A percentile compares a stretch with the other conserved stretches of the same genome.
Evolutionary conservation across 2,797 vertebrate species (phyloP).

Genomic region (Synaphobranchus kaupii): DNA sequence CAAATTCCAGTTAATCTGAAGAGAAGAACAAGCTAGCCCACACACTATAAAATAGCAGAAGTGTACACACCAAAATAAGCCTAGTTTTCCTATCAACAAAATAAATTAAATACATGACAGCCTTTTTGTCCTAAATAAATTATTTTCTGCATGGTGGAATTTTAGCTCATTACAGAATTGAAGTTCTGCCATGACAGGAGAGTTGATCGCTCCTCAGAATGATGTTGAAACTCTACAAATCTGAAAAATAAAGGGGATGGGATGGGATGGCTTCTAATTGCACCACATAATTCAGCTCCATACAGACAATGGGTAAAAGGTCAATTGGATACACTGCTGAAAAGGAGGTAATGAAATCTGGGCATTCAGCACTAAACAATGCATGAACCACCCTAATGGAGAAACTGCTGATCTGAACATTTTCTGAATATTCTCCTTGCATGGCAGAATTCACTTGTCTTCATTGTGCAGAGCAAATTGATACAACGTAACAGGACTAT

Average conservation of each 20-base stretch:
- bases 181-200: background rate
- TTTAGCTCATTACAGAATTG: background rate
- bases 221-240: background rate
- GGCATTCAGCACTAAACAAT: background rate
- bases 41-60: background rate
- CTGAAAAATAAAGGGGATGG: background rate
- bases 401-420: background rate
- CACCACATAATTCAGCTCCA: background rate
- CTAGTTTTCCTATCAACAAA: background rate
- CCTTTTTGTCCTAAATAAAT: background rate
- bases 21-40: background rate
- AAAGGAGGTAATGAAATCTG: background rate
- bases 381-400: background rate
- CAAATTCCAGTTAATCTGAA: background rate
- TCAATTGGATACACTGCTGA: background rate
- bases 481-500: background rate
- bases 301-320: background rate
- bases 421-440: background rate
- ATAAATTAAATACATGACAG: background rate
- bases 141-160: background rate
- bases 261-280: background rate
- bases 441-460: background rate
- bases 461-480: background rate
- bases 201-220: background rate
- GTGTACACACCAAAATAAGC: background rate